phyloP scores from a whole-genome alignment of 1,140 invertebrate species.

The Drosophila equinoxialis region DNA sequence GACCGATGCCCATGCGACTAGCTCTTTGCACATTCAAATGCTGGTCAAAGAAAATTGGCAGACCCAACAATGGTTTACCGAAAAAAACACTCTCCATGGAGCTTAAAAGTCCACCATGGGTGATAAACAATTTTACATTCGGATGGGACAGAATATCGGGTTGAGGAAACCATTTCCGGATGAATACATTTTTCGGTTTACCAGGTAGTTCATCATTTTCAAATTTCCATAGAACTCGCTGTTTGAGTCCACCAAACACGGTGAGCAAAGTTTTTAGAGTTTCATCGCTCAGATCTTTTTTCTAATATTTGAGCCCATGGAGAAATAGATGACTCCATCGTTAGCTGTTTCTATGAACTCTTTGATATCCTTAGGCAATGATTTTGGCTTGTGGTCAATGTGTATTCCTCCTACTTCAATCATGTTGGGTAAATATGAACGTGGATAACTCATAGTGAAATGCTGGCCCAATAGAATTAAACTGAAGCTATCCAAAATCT shows the following conservation, averaged over 20 bases:
- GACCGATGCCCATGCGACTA: conserved; percentile 83
- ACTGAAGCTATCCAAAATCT: conserved; percentile 81
- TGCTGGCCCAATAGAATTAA: conserved; percentile 85
- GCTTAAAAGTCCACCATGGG: conserved; percentile 88
- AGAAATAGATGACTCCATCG: conserved; percentile 86
- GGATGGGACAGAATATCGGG: conserved; percentile 88
- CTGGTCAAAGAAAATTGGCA: conserved; percentile 88
- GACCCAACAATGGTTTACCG: conserved; percentile 88
- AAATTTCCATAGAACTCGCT: conserved; percentile 88
- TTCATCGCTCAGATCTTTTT: conserved; percentile 84
- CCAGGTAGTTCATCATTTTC: conserved; percentile 85
- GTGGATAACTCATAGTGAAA: conserved; percentile 83
- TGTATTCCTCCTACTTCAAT: conserved; percentile 86
- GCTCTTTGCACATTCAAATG: conserved; percentile 84
- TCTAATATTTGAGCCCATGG: conserved; percentile 86
- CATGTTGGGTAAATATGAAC: conserved; percentile 84
- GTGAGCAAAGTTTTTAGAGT: conserved; percentile 84
- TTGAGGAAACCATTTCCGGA: conserved; percentile 88
- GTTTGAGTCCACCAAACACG: conserved; percentile 85
- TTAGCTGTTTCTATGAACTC: conserved; percentile 84
- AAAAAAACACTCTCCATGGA: conserved; percentile 88
- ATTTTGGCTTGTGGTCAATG: conserved; percentile 72
- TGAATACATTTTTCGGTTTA: conserved; percentile 86
- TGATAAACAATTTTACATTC: conserved; percentile 88
- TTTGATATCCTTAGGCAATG: conserved; percentile 83